Evolutionary conservation across 2,113 vertebrate species (phyloP).

Genomic region (Marmota monax): DNA sequence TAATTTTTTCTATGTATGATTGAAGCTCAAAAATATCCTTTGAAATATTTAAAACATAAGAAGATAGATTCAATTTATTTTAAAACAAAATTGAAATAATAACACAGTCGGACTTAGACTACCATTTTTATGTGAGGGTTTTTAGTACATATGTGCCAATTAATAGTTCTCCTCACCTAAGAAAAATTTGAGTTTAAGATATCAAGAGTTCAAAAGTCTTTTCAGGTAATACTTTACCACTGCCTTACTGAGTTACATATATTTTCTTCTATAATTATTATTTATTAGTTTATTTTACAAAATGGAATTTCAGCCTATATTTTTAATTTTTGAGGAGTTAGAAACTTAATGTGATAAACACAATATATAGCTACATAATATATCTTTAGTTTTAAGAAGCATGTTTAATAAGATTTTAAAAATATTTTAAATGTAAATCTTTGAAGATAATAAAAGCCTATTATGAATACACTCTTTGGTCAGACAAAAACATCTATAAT

Average conservation of each 20-base stretch:
- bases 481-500: neutral
- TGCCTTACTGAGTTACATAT: neutral
- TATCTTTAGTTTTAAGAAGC: neutral
- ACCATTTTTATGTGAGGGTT: neutral
- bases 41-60: constrained; percentile 3
- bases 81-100: constrained; percentile 47
- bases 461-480: neutral
- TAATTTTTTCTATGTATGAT: neutral
- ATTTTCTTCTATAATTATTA: neutral
- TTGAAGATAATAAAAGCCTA: constrained; percentile 29
- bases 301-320: neutral
- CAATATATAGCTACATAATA: neutral
- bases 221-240: neutral
- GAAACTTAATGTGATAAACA: neutral
- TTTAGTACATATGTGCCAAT: neutral
- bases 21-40: neutral
- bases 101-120: neutral
- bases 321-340: constrained; percentile 15
- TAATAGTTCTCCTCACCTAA: neutral
- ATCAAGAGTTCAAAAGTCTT: neutral
- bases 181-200: neutral
- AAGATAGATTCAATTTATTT: neutral
- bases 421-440: constrained; percentile 21
- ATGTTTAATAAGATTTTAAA: neutral
- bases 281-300: neutral